A percentile compares a stretch with the other conserved stretches of the same genome.
These are phyloP conservation scores for Crax fasciolata DNA, from an alignment of 2,797 vertebrate genomes.

Conservation along the genomic window DNA sequence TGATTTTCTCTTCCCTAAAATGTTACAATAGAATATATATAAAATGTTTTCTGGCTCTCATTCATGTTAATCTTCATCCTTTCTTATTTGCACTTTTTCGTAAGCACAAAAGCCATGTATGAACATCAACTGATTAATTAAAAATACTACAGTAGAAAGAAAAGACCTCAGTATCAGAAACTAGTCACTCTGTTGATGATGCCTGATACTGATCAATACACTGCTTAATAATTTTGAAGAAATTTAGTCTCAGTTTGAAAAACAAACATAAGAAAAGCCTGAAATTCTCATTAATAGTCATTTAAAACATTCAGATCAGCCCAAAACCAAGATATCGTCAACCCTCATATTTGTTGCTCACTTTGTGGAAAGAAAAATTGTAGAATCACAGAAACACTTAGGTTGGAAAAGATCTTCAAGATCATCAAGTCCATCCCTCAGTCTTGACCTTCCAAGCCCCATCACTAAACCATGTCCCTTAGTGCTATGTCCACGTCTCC, in stretches of 20 bases:
- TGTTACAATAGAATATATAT: background rate
- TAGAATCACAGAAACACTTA: too few relatives aligned
- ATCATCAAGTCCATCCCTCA: background rate
- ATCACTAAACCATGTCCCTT: background rate
- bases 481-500: background rate
- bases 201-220: too few relatives aligned
- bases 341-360: too few relatives aligned
- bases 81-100: background rate
- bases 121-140: background rate
- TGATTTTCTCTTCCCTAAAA: background rate
- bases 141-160: background rate
- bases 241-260: too few relatives aligned
- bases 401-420: too few relatives aligned
- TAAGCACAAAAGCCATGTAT: background rate
- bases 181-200: background rate
- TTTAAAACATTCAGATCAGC: too few relatives aligned
- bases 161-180: background rate
- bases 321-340: too few relatives aligned
- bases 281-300: too few relatives aligned
- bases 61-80: background rate
- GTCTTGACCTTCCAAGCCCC: too few relatives aligned
- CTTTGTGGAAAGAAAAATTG: too few relatives aligned
- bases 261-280: too few relatives aligned
- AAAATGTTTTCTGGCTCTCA: background rate
- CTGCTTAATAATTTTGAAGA: too few relatives aligned